phyloP scores from a whole-genome alignment of 2,113 vertebrate species.

The Labeo catla region DNA sequence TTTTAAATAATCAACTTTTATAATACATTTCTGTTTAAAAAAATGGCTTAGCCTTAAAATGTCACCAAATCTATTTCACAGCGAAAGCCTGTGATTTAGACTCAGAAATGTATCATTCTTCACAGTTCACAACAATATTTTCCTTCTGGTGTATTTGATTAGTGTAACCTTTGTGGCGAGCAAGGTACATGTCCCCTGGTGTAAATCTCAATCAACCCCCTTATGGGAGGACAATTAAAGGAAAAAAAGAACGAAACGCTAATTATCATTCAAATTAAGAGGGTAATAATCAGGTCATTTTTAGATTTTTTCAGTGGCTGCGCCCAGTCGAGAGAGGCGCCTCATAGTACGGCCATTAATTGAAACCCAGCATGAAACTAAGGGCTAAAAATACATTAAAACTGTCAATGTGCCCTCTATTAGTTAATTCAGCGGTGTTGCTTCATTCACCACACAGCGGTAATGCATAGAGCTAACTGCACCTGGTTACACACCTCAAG shows the following conservation, averaged over 20 bases:
- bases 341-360: conserved; percentile 77
- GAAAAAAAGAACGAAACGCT: conserved; percentile 80
- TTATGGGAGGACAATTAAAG: conserved; percentile 76
- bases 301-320: conserved; percentile 57
- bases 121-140: not conserved
- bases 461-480: conserved; percentile 15
- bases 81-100: not conserved
- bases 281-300: conserved; percentile 78
- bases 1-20: not conserved
- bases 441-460: not conserved
- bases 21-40: not conserved
- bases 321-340: conserved; percentile 65
- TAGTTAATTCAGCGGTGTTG: conserved; percentile 26
- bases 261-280: conserved; percentile 83
- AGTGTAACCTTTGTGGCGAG: not conserved
- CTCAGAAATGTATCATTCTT: not conserved
- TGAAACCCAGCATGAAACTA: conserved; percentile 70
- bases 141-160: conserved; percentile 25
- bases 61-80: not conserved
- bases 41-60: not conserved
- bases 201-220: conserved; percentile 75
- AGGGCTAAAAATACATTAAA: conserved; percentile 54
- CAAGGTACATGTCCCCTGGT: conserved; percentile 58
- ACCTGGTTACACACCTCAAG: conserved; percentile 26
- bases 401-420: conserved; percentile 36